Conservation (phyloP, 2,888 invertebrate species). For the Megastigmus dorsalis region DNA sequence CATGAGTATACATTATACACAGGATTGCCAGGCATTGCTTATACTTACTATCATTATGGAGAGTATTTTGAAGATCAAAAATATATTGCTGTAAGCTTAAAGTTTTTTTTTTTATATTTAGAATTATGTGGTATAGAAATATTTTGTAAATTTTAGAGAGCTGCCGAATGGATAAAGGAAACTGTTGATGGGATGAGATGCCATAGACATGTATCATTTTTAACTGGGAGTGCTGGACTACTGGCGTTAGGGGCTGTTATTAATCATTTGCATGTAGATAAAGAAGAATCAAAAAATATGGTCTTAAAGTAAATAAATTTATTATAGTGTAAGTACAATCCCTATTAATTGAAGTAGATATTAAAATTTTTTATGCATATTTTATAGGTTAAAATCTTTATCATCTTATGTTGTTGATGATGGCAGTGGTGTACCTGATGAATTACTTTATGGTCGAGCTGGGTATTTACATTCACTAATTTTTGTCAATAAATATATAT, state of each 20-base stretch:
- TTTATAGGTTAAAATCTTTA: conserved; percentile 77
- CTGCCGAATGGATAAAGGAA: conserved; percentile 73
- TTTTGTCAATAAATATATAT: conserved; percentile 82
- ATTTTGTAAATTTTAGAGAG: conserved; percentile 69
- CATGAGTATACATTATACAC: conserved; percentile 84
- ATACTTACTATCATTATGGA: conserved; percentile 78
- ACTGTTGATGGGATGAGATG: conserved; percentile 71
- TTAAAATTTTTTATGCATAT: conserved; percentile 14
- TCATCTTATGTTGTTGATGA: conserved; percentile 77
- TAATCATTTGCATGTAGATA: conserved; percentile 77
- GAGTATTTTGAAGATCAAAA: conserved; percentile 62
- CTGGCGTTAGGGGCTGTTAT: conserved; percentile 79
- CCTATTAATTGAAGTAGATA: conserved; percentile 30
- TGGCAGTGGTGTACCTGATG: conserved; percentile 81
- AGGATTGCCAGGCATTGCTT: conserved; percentile 83
- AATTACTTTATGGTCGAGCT: conserved; percentile 88
- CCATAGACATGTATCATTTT: conserved; percentile 78
- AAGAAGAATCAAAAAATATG: conserved; percentile 76
- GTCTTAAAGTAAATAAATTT: conserved; percentile 75
- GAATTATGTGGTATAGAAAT: too few species aligned
- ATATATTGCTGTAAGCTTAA: conserved; percentile 65
- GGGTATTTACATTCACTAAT: conserved; percentile 88
- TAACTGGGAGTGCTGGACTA: conserved; percentile 83
- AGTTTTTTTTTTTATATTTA: conserved; percentile 37
- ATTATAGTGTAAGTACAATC: conserved; percentile 40